Evolutionary conservation across 1,140 invertebrate genomes (phyloP).

Genomic region (Conus ventricosus): DNA sequence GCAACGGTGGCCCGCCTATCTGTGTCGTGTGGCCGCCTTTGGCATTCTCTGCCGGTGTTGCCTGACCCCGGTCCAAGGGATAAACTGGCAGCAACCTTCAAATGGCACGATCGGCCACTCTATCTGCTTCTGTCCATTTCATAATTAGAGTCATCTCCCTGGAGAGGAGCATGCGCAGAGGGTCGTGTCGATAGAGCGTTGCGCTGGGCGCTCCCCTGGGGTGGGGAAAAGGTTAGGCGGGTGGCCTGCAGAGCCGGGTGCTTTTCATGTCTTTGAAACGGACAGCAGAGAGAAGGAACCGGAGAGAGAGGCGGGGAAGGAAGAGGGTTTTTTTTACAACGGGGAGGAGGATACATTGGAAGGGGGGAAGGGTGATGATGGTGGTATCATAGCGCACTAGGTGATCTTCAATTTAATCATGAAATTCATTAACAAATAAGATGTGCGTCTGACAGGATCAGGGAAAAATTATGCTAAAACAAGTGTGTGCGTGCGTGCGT

Average conservation of each 20-base stretch:
- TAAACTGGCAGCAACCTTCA: slow-evolving; percentile 11
- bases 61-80: too few species aligned
- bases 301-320: slow-evolving; percentile 25
- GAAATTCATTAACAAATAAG: neutral
- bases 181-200: slow-evolving; percentile 12
- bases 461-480: neutral
- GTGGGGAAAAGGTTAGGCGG: slow-evolving; percentile 32
- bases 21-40: too few species aligned
- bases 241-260: neutral
- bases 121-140: slow-evolving; percentile 39
- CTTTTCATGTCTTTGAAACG: slow-evolving; percentile 14
- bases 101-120: slow-evolving; percentile 38
- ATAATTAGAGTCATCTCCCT: slow-evolving; percentile 38
- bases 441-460: neutral
- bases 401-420: neutral
- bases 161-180: slow-evolving; percentile 2
- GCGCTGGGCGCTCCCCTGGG: slow-evolving; percentile 8
- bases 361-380: slow-evolving; percentile 2
- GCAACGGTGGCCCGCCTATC: too few species aligned
- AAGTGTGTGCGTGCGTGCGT: neutral
- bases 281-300: neutral
- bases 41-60: too few species aligned
- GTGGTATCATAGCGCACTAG: slow-evolving; percentile 3
- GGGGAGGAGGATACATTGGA: slow-evolving; percentile 26
- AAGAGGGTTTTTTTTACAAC: slow-evolving; percentile 29